phyloP scores from a whole-genome alignment of 2,113 vertebrate species.

The Thamnaconus septentrionalis region DNA sequence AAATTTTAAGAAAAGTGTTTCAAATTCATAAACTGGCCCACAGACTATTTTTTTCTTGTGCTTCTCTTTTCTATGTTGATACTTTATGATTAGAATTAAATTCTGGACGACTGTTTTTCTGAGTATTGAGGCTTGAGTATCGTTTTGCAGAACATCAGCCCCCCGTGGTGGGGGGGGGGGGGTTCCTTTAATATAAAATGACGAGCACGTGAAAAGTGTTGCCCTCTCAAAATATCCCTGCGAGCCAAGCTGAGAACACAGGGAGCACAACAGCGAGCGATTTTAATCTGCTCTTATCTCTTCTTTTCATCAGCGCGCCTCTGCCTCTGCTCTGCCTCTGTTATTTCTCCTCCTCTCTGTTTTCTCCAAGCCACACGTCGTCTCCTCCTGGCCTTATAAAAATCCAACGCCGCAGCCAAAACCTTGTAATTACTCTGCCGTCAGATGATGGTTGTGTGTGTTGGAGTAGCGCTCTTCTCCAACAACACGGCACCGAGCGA shows the following conservation, averaged over 20 bases:
- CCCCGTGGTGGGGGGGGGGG: too few species aligned
- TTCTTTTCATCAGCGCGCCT: not conserved
- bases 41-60: too few species aligned
- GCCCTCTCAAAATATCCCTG: not conserved
- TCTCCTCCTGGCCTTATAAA: too few species aligned
- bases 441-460: not conserved
- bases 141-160: too few species aligned
- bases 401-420: not conserved
- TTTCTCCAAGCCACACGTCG: not conserved
- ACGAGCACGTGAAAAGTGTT: not conserved
- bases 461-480: not conserved
- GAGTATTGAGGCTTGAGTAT: too few species aligned
- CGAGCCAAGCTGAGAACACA: not conserved
- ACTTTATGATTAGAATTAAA: too few species aligned
- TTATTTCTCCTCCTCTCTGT: not conserved
- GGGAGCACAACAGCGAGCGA: not conserved
- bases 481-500: too few species aligned
- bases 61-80: too few species aligned
- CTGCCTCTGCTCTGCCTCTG: not conserved
- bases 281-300: not conserved
- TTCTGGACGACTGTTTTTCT: too few species aligned
- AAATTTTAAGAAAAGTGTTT: too few species aligned
- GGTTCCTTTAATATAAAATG: too few species aligned
- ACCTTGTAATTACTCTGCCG: not conserved
- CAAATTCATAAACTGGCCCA: too few species aligned